Base-by-base conservation (phyloP, 2,888 invertebrate genomes). In the Argynnis bischoffii region DNA sequence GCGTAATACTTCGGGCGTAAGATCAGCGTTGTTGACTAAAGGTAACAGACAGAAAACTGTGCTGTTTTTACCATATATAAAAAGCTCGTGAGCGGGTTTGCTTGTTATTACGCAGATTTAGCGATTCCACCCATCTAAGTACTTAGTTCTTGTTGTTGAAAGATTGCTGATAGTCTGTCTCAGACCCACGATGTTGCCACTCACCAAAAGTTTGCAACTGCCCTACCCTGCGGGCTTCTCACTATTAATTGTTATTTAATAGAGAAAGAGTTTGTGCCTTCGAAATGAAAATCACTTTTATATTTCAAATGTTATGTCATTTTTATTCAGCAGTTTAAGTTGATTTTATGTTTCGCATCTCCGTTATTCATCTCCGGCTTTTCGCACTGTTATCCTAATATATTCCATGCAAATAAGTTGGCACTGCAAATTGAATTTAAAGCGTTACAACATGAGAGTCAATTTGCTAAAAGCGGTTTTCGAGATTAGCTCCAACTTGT, bases 341-440 rank as follows among this genome's bases (percentile, higher is more conserved):
- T 16, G 48, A 60, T 60, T 60, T 51, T 48, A 60, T 50, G 60
- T 60, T 50, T 60, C 50, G 48, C 16, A 60, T 50, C 60, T 60
- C 14, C 60, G 50, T 51, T 60, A 66, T 69, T 66, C 69, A 63
- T 66, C 48, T 18, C 57, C 53, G 47, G 61, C 63, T 63, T 57
- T 64, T 57, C 56, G 54, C 63, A 55, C 50, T 46, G 50, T 55
- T 59, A 64, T 57, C 63, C 59, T 64, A 67, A 69, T 69, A 60
- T 69, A 69, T 67, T 67, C 56, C 35, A 67, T 69, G 64, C 51
- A 66, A 66, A 69, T 63, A 55, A n/a, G 59, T 16, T 57, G 68
- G 47, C 41, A 64, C 13, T 56, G 41, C 53, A 64, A 70, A 67
- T 70, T 67, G 69, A 67, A 64, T 67, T 70, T 60, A 61, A 69